Evolutionary conservation across 2,888 invertebrate genomes (phyloP).

Genomic region (Acheta domesticus): DNA sequence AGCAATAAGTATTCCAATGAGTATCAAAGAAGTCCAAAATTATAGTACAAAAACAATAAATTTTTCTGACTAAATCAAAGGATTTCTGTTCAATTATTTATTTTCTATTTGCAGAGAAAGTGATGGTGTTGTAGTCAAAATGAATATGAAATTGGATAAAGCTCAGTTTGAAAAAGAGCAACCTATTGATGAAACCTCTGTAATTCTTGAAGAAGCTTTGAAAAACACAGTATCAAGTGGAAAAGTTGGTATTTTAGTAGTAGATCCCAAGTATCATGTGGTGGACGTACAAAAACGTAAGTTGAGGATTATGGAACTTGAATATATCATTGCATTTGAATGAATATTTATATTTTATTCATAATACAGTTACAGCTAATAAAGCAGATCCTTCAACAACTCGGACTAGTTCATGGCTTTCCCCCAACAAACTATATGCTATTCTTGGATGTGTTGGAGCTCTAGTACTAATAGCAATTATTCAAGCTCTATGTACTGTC

Average conservation of each 20-base stretch:
- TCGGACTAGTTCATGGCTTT: constrained; percentile 44
- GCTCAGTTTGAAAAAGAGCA: constrained; percentile 59
- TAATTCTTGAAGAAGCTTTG: constrained; percentile 56
- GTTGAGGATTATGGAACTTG: constrained; percentile 43
- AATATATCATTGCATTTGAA: too few relatives aligned
- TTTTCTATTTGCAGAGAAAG: constrained; percentile 49
- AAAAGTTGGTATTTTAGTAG: constrained; percentile 70
- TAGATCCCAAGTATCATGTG: constrained; percentile 76
- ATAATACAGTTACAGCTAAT: constrained; percentile 44
- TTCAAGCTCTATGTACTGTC: constrained; percentile 82
- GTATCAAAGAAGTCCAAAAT: too few relatives aligned
- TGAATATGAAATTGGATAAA: constrained; percentile 74
- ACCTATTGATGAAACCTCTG: constrained; percentile 45
- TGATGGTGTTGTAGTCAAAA: constrained; percentile 69
- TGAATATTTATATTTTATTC: constrained; percentile 23
- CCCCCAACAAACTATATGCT: constrained; percentile 73
- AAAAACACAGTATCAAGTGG: constrained; percentile 69
- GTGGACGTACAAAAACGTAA: constrained; percentile 67
- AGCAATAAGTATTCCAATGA: too few relatives aligned
- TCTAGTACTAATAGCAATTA: constrained; percentile 69
- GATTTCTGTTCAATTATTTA: too few relatives aligned
- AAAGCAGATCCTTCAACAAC: constrained; percentile 21
- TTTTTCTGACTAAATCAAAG: too few relatives aligned
- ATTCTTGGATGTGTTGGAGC: constrained; percentile 79
- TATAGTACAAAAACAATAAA: too few relatives aligned